phyloP scores from a whole-genome alignment of 2,888 invertebrate species.

The Eupithecia centaureata region DNA sequence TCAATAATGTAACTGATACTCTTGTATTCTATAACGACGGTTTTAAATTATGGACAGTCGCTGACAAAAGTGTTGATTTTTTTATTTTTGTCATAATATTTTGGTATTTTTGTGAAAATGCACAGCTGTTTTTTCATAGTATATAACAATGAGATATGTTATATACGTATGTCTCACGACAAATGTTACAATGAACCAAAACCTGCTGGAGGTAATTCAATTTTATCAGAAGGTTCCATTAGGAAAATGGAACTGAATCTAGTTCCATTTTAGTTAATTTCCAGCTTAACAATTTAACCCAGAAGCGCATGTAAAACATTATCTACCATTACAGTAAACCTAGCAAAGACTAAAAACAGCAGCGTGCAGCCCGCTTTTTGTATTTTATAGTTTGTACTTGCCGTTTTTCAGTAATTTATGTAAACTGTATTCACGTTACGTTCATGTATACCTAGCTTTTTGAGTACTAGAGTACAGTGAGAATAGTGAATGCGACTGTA shows the following conservation, averaged over 20 bases:
- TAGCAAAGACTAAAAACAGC: slow-evolving; percentile 30
- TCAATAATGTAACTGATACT: slow-evolving; percentile 62
- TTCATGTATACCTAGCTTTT: slow-evolving; percentile 20
- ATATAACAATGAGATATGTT: no score
- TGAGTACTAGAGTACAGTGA: slow-evolving; percentile 15
- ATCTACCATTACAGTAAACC: slow-evolving; percentile 19
- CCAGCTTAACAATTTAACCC: background rate
- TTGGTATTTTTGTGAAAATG: background rate
- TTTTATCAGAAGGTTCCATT: background rate
- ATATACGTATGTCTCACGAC: no score
- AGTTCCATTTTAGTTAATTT: background rate
- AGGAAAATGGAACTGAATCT: background rate
- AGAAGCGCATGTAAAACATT: slow-evolving; percentile 21
- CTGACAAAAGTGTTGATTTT: slow-evolving; percentile 20
- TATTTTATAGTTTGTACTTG: slow-evolving; percentile 34
- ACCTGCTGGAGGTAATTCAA: background rate
- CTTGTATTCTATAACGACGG: slow-evolving; percentile 45
- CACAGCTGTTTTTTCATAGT: background rate
- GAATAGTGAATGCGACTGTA: slow-evolving; percentile 22
- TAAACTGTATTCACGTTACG: slow-evolving; percentile 31
- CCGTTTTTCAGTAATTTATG: slow-evolving; percentile 37
- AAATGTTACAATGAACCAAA: background rate
- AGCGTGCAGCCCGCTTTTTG: slow-evolving; percentile 26
- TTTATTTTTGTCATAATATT: background rate
- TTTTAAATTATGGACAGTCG: slow-evolving; percentile 35